A percentile compares a stretch with the other conserved stretches of the same genome.
These are phyloP conservation scores for Bufo bufo DNA, from an alignment of 2,113 vertebrate genomes.

Conservation along the genomic window DNA sequence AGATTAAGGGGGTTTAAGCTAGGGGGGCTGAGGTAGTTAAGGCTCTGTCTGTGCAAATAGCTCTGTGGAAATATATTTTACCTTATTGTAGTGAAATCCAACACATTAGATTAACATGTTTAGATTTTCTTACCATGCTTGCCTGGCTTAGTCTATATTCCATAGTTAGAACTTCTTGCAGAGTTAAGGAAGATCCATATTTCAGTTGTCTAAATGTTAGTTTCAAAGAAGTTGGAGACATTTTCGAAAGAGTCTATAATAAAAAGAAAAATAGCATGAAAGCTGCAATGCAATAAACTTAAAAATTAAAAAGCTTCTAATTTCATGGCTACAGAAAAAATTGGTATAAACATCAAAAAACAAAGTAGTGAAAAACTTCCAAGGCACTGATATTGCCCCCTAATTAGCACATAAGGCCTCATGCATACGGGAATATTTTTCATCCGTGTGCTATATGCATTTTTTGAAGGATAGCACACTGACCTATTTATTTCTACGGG, in stretches of 20 bases:
- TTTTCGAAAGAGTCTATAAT: conserved; percentile 81
- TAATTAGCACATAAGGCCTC: too few relatives aligned
- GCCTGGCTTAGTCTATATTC: conserved; percentile 91
- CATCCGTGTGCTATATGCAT: too few relatives aligned
- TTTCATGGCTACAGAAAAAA: neutral
- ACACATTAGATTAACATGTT: too few relatives aligned
- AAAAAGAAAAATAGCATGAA: conserved; percentile 18
- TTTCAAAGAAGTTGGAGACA: conserved; percentile 96
- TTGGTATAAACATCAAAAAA: neutral
- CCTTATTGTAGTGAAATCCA: too few relatives aligned
- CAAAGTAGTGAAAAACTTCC: neutral
- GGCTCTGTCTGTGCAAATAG: too few relatives aligned
- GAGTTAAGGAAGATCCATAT: conserved; percentile 79
- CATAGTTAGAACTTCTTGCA: conserved; percentile 87
- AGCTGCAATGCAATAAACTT: neutral
- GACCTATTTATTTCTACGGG: too few relatives aligned
- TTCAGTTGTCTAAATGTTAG: conserved; percentile 84
- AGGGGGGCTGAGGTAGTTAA: too few relatives aligned
- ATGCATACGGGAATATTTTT: too few relatives aligned
- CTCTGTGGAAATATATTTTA: too few relatives aligned
- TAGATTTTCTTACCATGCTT: conserved; percentile 81
- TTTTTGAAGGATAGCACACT: too few relatives aligned
- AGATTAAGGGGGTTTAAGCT: too few relatives aligned
- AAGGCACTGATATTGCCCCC: neutral
- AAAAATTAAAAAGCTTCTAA: neutral